Conservation (phyloP, 2,113 vertebrate genomes). For the Ceyx melanurus region DNA sequence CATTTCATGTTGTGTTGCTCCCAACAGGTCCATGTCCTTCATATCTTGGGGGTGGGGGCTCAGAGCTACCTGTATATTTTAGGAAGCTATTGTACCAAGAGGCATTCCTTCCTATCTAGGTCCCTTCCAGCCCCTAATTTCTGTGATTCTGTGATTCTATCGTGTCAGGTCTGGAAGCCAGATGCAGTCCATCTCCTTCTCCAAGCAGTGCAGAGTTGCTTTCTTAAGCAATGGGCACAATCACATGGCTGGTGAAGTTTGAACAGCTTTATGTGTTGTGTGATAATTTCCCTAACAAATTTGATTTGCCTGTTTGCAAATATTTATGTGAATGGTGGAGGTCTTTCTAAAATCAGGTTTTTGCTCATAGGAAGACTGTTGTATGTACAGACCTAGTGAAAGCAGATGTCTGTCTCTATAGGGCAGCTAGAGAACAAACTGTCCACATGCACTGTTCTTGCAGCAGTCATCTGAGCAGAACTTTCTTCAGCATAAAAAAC, state of each 20-base stretch:
- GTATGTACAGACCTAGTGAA: neutral
- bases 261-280: neutral
- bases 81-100: neutral
- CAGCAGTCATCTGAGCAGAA: neutral
- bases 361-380: fast-evolving
- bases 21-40: no score
- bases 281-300: fast-evolving
- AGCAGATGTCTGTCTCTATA: neutral
- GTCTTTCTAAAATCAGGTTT: neutral
- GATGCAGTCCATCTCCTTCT: neutral
- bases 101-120: no score
- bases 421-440: neutral
- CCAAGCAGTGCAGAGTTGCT: neutral
- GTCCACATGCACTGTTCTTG: neutral
- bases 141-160: neutral
- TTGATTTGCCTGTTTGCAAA: neutral
- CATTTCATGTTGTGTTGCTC: neutral
- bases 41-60: no score
- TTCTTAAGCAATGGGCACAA: neutral
- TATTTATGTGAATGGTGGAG: neutral
- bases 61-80: fast-evolving
- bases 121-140: no score
- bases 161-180: neutral
- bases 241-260: fast-evolving
- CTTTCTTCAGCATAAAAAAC: neutral